Evolutionary conservation across 1,140 invertebrate species (phyloP).

Genomic region (Ceratina japonica): DNA sequence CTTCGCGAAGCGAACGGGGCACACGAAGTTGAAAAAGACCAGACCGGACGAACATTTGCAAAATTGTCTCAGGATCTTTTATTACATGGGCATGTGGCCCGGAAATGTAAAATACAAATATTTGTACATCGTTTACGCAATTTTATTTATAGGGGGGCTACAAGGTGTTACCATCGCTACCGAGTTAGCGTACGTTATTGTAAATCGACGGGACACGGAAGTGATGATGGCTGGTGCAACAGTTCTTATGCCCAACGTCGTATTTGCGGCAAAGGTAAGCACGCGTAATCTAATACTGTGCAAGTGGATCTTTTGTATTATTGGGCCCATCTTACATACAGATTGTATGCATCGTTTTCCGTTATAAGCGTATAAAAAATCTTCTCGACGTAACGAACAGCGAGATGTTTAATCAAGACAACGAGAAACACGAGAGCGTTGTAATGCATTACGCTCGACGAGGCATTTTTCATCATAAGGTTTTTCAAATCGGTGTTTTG

Average conservation of each 20-base stretch:
- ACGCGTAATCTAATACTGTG: too few species aligned
- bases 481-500: conserved; percentile 62
- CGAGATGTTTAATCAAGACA: conserved; percentile 54
- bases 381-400: conserved; percentile 54
- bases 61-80: conserved; percentile 58
- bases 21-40: conserved; percentile 22
- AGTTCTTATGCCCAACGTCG: conserved; percentile 66
- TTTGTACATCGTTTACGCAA: conserved; percentile 56
- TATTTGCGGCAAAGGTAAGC: conserved; percentile 63
- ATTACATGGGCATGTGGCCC: conserved; percentile 66
- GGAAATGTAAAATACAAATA: conserved; percentile 26
- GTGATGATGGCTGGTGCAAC: conserved; percentile 54
- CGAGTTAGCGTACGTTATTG: conserved; percentile 58
- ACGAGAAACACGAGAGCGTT: conserved; percentile 52
- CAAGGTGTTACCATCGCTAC: conserved; percentile 54
- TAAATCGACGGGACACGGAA: conserved; percentile 53
- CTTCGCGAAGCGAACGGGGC: neutral
- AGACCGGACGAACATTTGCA: conserved; percentile 61
- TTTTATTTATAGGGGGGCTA: conserved; percentile 53
- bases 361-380: conserved; percentile 53
- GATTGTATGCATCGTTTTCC: conserved; percentile 54
- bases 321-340: conserved; percentile 1
- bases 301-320: neutral
- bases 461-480: conserved; percentile 64
- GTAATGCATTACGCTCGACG: conserved; percentile 60